These are phyloP conservation scores for Drosophila nasuta DNA, from an alignment of 1,140 invertebrate species.

Conservation along the genomic window DNA sequence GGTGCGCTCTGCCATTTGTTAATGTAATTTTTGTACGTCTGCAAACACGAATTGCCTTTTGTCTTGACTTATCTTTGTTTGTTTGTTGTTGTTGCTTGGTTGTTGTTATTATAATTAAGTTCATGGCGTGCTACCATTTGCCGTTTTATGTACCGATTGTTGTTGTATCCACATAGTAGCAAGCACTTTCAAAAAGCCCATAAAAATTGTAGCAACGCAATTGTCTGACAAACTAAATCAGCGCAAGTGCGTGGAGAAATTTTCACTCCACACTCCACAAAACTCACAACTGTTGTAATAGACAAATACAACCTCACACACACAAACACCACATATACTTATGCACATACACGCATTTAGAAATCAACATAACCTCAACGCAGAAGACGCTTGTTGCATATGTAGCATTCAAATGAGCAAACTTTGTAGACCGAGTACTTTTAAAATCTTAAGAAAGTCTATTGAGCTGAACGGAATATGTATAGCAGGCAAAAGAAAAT, in stretches of 20 bases:
- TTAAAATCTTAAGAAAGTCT: neutral
- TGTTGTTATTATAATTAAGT: slow-evolving; percentile 69
- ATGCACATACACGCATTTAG: neutral
- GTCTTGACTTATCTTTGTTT: slow-evolving; percentile 4
- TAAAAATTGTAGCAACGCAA: slow-evolving; percentile 61
- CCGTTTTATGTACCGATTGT: slow-evolving; percentile 47
- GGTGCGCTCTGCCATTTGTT: slow-evolving; percentile 46
- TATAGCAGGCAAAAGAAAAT: neutral
- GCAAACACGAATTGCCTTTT: slow-evolving; percentile 47
- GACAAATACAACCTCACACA: neutral
- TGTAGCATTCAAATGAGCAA: slow-evolving; percentile 30
- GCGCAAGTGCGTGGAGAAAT: slow-evolving; percentile 64
- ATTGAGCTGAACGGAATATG: neutral
- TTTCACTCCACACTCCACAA: slow-evolving; percentile 30
- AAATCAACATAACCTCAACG: slow-evolving; percentile 26
- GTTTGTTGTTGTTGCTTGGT: neutral
- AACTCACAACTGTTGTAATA: slow-evolving; percentile 38
- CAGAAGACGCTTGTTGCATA: slow-evolving; percentile 14
- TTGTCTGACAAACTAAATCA: slow-evolving; percentile 53
- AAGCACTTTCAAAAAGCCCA: slow-evolving; percentile 63
- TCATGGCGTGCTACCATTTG: slow-evolving; percentile 55
- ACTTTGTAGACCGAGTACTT: neutral
- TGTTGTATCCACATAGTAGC: neutral
- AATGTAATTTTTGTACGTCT: slow-evolving; percentile 35
- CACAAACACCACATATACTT: neutral